phyloP scores from a whole-genome alignment of 2,113 vertebrate genomes.

The Isichthys henryi region DNA sequence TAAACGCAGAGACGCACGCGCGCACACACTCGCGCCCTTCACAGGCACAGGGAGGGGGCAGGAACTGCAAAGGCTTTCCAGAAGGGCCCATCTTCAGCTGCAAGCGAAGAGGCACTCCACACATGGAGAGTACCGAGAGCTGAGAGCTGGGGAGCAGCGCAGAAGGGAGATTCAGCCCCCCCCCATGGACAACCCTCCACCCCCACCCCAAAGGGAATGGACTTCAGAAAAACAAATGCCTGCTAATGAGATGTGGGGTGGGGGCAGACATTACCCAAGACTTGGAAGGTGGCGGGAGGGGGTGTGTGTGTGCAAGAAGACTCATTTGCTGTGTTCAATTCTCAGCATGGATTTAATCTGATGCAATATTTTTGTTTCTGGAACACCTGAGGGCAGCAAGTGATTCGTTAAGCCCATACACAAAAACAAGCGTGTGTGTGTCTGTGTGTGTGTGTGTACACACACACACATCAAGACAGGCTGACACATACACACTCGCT shows the following conservation, averaged over 20 bases:
- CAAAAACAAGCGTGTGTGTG: not conserved
- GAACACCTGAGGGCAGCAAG: constrained; percentile 42
- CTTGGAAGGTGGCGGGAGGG: not conserved
- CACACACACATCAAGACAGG: constrained; percentile 1
- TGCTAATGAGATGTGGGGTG: constrained; percentile 26
- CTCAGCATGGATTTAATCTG: constrained; percentile 38
- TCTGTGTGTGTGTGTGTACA: not conserved
- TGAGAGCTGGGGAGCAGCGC: constrained; percentile 29
- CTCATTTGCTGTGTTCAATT: constrained; percentile 33
- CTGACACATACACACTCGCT: constrained; percentile 5
- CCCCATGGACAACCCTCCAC: not conserved
- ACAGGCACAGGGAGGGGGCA: constrained; percentile 1
- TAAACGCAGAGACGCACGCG: not conserved
- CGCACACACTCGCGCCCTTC: not conserved
- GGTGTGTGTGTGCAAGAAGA: constrained; percentile 4
- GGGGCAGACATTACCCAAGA: not conserved
- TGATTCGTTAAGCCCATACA: constrained; percentile 6
- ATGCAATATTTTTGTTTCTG: constrained; percentile 46
- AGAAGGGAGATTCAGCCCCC: constrained; percentile 26
- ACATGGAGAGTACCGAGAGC: constrained; percentile 31
- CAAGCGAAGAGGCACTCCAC: constrained; percentile 26
- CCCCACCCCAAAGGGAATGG: constrained; percentile 38
- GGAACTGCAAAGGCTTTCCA: not conserved
- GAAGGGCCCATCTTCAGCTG: constrained; percentile 17
- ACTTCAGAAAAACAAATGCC: constrained; percentile 56